phyloP scores from a whole-genome alignment of 2,888 invertebrate genomes.

The Melitaea athalia region DNA sequence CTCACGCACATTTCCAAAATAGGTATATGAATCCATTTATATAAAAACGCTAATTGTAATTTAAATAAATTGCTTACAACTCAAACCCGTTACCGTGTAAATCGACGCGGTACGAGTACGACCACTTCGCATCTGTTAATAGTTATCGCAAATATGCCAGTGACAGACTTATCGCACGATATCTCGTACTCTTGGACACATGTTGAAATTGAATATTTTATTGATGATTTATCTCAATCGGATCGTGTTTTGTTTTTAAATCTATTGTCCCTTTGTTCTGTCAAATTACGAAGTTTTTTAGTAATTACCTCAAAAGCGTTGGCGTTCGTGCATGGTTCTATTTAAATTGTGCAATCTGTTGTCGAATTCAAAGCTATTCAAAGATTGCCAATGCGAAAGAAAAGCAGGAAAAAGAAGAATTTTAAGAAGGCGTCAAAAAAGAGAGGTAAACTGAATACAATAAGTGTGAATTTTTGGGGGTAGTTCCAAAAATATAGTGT shows the following conservation, averaged over 20 bases:
- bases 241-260: slow-evolving; percentile 43
- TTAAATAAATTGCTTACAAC: slow-evolving; percentile 17
- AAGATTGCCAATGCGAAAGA: slow-evolving; percentile 79
- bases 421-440: slow-evolving; percentile 60
- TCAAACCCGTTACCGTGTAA: slow-evolving; percentile 49
- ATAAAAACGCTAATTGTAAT: slow-evolving; percentile 22
- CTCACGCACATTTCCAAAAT: neutral
- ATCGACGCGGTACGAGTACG: slow-evolving; percentile 58
- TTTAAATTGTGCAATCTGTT: slow-evolving; percentile 71
- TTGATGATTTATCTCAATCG: slow-evolving; percentile 44
- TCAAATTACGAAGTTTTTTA: slow-evolving; percentile 3
- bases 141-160: slow-evolving; percentile 71
- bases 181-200: slow-evolving; percentile 65
- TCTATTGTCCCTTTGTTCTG: slow-evolving; percentile 49
- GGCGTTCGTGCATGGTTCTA: slow-evolving; percentile 61
- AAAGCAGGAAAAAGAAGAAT: slow-evolving; percentile 77
- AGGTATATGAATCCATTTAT: slow-evolving; percentile 6
- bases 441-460: slow-evolving; percentile 52
- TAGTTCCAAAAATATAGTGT: neutral
- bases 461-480: neutral
- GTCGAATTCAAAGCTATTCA: slow-evolving; percentile 70
- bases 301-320: neutral
- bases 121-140: slow-evolving; percentile 67
- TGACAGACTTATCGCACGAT: slow-evolving; percentile 66
- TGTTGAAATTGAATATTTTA: slow-evolving; percentile 55